These are phyloP conservation scores for Phaetusa simplex DNA, from an alignment of 2,113 vertebrate genomes.

Conservation along the genomic window DNA sequence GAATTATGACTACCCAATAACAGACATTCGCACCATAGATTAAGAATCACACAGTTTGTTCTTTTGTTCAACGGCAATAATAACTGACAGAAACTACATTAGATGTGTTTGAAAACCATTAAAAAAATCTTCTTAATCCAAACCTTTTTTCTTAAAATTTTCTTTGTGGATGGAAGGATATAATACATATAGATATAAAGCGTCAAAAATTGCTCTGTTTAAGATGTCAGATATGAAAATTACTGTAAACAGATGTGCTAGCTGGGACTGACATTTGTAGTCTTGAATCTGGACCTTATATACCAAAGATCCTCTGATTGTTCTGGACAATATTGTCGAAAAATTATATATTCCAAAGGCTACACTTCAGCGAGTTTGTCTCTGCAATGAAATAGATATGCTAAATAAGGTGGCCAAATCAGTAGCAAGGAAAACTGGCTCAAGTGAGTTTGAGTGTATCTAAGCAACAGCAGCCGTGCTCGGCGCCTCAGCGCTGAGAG, in stretches of 20 bases:
- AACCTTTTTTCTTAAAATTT: neutral
- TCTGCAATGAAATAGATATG: neutral
- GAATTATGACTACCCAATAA: neutral
- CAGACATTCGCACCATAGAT: neutral
- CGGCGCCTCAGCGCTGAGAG: accelerated
- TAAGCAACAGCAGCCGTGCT: neutral
- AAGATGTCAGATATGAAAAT: neutral
- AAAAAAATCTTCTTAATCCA: neutral
- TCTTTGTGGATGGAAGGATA: neutral
- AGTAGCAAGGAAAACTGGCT: neutral
- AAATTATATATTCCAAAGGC: neutral
- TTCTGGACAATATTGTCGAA: neutral
- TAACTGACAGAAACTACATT: neutral
- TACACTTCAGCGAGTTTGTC: neutral
- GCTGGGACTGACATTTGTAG: neutral
- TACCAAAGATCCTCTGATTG: neutral
- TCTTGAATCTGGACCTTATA: neutral
- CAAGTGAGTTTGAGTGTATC: neutral
- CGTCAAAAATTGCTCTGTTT: neutral
- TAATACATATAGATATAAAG: neutral
- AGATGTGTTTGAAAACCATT: neutral
- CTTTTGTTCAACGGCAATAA: neutral
- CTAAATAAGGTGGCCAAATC: neutral
- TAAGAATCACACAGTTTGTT: neutral
- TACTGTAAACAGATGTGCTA: neutral